These are phyloP conservation scores for Sminthurides bifidus DNA, from an alignment of 1,140 invertebrate species.

Conservation along the genomic window DNA sequence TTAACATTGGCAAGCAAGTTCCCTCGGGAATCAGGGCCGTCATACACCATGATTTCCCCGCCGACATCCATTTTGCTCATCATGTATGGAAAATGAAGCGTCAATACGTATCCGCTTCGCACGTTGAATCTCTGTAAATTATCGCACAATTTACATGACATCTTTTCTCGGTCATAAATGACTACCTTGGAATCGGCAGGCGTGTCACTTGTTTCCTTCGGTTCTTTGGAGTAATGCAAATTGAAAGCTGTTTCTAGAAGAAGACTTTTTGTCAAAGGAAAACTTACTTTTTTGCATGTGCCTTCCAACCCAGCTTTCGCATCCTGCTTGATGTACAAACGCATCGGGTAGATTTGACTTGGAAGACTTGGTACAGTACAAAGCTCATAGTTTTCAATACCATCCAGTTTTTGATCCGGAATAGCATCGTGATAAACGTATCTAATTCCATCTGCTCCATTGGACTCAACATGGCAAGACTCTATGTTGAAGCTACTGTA, in stretches of 20 bases:
- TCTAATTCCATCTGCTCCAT: conserved; percentile 73
- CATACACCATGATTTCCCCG: conserved; percentile 51
- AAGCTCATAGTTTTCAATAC: conserved; percentile 62
- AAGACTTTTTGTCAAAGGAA: too few species aligned
- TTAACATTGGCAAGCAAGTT: conserved; percentile 53
- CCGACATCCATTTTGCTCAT: conserved; percentile 58
- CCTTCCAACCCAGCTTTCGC: conserved; percentile 51
- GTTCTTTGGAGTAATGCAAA: not conserved
- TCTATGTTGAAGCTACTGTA: conserved; percentile 59
- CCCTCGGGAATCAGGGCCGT: conserved; percentile 57
- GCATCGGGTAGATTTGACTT: conserved; percentile 69
- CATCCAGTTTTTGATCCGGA: conserved; percentile 50
- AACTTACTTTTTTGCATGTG: conserved; percentile 54
- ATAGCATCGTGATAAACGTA: conserved; percentile 60
- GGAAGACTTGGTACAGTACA: conserved; percentile 68
- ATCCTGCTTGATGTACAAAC: conserved; percentile 61
- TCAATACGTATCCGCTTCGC: conserved; percentile 60
- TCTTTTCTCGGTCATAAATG: not conserved
- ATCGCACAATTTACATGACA: not conserved
- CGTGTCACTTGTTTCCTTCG: too few species aligned
- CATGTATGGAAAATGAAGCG: conserved; percentile 67
- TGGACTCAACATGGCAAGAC: conserved; percentile 58
- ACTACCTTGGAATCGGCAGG: not conserved
- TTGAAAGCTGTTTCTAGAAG: not conserved
- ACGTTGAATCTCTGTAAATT: conserved; percentile 53